Conservation (phyloP, 2,113 vertebrate genomes). For the Chiloscyllium plagiosum region DNA sequence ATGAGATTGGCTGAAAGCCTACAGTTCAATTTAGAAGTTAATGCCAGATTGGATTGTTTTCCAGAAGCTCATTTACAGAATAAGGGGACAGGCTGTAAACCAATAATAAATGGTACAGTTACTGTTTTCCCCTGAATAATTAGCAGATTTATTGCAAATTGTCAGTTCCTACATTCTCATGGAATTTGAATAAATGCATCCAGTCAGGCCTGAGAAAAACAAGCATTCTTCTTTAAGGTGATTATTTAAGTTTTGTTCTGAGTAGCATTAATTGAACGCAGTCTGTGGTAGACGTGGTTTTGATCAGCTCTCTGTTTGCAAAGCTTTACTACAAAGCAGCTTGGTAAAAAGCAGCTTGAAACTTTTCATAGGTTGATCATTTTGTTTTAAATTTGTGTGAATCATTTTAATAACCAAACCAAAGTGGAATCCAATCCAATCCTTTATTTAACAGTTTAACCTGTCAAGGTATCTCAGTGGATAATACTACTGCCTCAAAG, state of each 20-base stretch:
- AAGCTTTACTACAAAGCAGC: too few species aligned
- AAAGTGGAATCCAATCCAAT: not conserved
- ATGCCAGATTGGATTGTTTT: not conserved
- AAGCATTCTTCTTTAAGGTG: not conserved
- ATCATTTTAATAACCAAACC: not conserved
- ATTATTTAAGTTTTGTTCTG: too few species aligned
- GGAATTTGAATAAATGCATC: not conserved
- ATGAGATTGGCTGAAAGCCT: not conserved
- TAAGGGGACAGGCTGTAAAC: not conserved
- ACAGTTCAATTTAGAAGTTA: not conserved
- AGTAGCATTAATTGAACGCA: not conserved
- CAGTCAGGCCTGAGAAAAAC: not conserved
- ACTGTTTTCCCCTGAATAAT: not conserved
- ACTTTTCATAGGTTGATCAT: not conserved
- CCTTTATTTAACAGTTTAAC: not conserved
- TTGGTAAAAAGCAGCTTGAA: not conserved
- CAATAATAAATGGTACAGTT: not conserved
- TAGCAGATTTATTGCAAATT: not conserved
- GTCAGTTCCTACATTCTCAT: not conserved
- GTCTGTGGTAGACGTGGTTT: not conserved
- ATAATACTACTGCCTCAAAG: too few species aligned
- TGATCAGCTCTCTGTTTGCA: not conserved
- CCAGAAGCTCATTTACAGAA: not conserved
- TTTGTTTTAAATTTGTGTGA: not conserved
- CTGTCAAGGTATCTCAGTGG: too few species aligned